A percentile compares a stretch with the other conserved stretches of the same genome.
phyloP scores from a whole-genome alignment of 1,140 invertebrate species.

The Scaptomyza hsui region DNA sequence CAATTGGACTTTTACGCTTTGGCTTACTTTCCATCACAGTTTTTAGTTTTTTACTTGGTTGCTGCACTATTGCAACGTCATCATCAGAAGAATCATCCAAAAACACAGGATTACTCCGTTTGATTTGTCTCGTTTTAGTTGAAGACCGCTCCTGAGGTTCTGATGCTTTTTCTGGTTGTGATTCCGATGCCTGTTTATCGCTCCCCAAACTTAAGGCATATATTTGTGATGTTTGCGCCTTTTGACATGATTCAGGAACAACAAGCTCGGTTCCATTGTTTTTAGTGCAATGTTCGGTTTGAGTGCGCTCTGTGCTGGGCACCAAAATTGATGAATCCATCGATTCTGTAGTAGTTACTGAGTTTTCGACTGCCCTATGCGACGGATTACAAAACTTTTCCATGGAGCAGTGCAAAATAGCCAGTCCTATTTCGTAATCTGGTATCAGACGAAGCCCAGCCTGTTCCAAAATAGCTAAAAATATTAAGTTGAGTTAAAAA shows the following conservation, averaged over 20 bases:
- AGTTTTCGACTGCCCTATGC: slow-evolving; percentile 83
- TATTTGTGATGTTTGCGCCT: slow-evolving; percentile 23
- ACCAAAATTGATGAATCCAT: slow-evolving; percentile 59
- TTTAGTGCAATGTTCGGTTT: slow-evolving; percentile 1
- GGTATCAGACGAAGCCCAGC: slow-evolving; percentile 86
- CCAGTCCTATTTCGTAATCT: slow-evolving; percentile 88
- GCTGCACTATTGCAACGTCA: slow-evolving; percentile 13
- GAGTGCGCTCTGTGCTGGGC: slow-evolving; percentile 51
- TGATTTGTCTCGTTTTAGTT: background rate
- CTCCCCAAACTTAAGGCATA: background rate
- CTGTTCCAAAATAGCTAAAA: slow-evolving; percentile 84
- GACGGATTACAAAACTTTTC: slow-evolving; percentile 88
- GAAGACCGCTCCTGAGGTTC: background rate
- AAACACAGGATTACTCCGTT: slow-evolving; percentile 25
- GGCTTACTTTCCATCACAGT: background rate
- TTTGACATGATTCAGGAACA: slow-evolving; percentile 44
- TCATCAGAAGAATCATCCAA: slow-evolving; percentile 59
- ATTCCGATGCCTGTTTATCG: background rate
- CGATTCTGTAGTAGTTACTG: slow-evolving; percentile 57
- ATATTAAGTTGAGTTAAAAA: slow-evolving; percentile 16
- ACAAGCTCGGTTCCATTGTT: slow-evolving; percentile 29
- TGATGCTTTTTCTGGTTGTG: background rate
- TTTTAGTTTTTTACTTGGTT: slow-evolving; percentile 16
- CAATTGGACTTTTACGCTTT: slow-evolving; percentile 4
- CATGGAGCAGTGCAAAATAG: slow-evolving; percentile 87